These are phyloP conservation scores for Drosophila emarginata DNA, from an alignment of 2,888 invertebrate genomes.

Conservation along the genomic window DNA sequence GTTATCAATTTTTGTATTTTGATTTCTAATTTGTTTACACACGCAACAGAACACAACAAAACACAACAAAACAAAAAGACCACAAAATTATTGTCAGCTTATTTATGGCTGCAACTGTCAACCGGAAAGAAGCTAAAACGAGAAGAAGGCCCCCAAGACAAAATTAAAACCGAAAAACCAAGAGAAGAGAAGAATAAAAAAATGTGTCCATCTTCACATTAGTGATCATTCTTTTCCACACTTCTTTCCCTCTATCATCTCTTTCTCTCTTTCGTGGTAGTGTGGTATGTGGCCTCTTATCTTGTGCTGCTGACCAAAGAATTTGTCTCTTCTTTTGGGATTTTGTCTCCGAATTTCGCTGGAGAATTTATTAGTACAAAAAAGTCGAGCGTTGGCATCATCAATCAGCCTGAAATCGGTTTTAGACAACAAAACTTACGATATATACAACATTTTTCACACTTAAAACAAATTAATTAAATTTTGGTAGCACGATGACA, in stretches of 20 bases:
- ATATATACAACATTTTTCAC: slow-evolving; percentile 43
- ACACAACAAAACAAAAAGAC: slow-evolving; percentile 31
- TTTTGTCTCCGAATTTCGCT: slow-evolving; percentile 78
- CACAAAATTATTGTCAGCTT: slow-evolving; percentile 65
- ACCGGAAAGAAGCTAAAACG: slow-evolving; percentile 48
- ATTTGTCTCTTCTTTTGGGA: slow-evolving; percentile 72
- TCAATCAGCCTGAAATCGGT: slow-evolving; percentile 69
- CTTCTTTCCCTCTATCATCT: slow-evolving; percentile 21
- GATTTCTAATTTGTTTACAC: slow-evolving; percentile 79
- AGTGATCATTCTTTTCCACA: slow-evolving; percentile 55
- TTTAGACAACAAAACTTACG: slow-evolving; percentile 19
- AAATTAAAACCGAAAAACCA: slow-evolving; percentile 1
- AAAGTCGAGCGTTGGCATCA: slow-evolving; percentile 73
- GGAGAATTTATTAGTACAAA: slow-evolving; percentile 80
- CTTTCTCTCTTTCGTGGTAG: slow-evolving; percentile 10
- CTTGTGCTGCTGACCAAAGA: slow-evolving; percentile 39
- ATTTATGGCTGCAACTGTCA: slow-evolving; percentile 69
- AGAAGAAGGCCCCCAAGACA: slow-evolving; percentile 21
- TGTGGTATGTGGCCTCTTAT: slow-evolving; percentile 59
- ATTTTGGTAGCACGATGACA: slow-evolving; percentile 5
- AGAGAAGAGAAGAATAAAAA: not conserved
- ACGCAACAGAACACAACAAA: slow-evolving; percentile 8
- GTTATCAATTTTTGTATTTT: slow-evolving; percentile 79
- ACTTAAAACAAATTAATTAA: slow-evolving; percentile 41
- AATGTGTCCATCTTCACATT: slow-evolving; percentile 43